These are phyloP conservation scores for Ophion ellenae DNA, from an alignment of 2,888 invertebrate species.

Conservation along the genomic window DNA sequence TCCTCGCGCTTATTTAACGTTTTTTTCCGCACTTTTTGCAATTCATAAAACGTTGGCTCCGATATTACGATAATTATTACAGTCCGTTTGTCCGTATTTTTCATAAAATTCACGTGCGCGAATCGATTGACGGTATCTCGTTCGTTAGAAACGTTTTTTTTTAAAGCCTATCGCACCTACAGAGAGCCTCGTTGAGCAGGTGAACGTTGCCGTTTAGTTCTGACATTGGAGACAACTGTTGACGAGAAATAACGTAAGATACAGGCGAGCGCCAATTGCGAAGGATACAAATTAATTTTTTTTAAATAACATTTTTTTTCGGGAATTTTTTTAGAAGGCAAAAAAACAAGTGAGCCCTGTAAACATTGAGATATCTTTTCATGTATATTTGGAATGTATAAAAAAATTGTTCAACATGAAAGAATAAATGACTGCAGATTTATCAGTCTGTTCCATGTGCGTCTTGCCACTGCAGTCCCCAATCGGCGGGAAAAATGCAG, in stretches of 20 bases:
- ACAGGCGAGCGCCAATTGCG: too few relatives aligned
- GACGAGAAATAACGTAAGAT: not conserved
- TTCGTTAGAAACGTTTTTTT: not conserved
- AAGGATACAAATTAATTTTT: too few relatives aligned
- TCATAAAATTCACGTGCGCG: slow-evolving; percentile 17
- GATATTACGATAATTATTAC: not conserved
- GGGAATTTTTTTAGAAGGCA: too few relatives aligned
- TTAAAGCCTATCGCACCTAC: not conserved
- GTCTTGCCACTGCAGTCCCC: too few relatives aligned
- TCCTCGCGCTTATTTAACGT: slow-evolving; percentile 16
- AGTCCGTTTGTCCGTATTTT: slow-evolving; percentile 11
- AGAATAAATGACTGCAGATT: too few relatives aligned
- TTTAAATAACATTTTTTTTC: too few relatives aligned
- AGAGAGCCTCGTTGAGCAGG: not conserved
- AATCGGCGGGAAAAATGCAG: too few relatives aligned
- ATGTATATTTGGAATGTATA: too few relatives aligned
- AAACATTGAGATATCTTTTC: too few relatives aligned
- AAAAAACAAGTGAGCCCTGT: too few relatives aligned
- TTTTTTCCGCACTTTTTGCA: slow-evolving; percentile 27
- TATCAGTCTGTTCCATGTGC: too few relatives aligned
- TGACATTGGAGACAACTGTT: not conserved
- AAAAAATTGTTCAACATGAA: too few relatives aligned
- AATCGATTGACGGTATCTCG: slow-evolving; percentile 22
- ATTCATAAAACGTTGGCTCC: slow-evolving; percentile 15
- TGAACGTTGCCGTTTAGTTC: not conserved